Base-by-base conservation (phyloP, 1,140 invertebrate species). In the Zaprionus kolodkinae region DNA sequence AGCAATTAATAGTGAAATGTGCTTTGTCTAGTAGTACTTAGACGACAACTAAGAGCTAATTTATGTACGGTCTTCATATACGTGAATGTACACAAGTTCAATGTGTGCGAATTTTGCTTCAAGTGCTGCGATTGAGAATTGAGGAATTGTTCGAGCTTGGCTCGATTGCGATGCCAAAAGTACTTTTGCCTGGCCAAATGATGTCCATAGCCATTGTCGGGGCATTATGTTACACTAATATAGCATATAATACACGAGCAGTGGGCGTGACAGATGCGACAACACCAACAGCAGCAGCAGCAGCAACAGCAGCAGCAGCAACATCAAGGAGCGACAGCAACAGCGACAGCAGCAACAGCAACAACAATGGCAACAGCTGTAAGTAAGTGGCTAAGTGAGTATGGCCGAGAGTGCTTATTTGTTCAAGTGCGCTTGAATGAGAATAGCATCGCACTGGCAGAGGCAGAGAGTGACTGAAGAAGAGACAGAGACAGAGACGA, bases 331-430 rank as follows among this genome's bases (percentile, higher is more conserved):
- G 63, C 13, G 10, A n/a, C 27, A 5, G 62, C 6, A 12, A n/a
- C 27, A 36, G 63, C 13, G 10, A n/a, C 27, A 5, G 62, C 6
- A 12, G 10, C 27, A 48, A 10, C 27, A 48, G 10, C 27, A 74
- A 72, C 73, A 76, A 76, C 73, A 76, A 76, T 76, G 70, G 64
- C 75, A 77, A 73, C 71, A 68, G 75, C 75, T 71, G 73, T 64
- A 79, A 79, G 71, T 77, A 79, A 79, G 77, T 79, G 77, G 74
- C 73, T 76, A 79, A 79, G 77, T 79, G 77, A 79, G 74, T 79
- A 77, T 77, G 77, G 74, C 74, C 77, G 76, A 79, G 77, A 77
- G 77, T 79, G 74, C 77, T 79, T 79, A 79, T 79, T 79, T 79
- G 68, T 73, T 72, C 64, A 77, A 79, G 77, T 79, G 77, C 63